Percentiles rank a stretch among this genome's conserved stretches.
phyloP scores from a whole-genome alignment of 2,888 invertebrate genomes.

The Nephrocerus scutellatus region DNA sequence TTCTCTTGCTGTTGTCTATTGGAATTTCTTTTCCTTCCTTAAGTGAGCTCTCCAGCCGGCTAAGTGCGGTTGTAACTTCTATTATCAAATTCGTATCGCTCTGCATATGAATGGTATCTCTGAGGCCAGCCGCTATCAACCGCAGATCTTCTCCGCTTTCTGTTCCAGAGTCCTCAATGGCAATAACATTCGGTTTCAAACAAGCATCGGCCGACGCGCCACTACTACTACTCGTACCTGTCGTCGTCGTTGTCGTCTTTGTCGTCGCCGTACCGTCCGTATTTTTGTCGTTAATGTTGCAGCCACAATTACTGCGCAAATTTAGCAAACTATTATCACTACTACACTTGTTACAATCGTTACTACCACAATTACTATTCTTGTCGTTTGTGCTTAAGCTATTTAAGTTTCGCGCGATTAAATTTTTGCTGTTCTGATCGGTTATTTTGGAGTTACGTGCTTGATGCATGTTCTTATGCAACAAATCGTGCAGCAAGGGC shows the following conservation, averaged over 20 bases:
- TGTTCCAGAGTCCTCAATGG: slow-evolving; percentile 58
- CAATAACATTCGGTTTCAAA: slow-evolving; percentile 43
- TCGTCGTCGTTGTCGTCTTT: slow-evolving; percentile 1
- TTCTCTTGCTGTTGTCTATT: slow-evolving; percentile 50
- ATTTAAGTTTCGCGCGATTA: slow-evolving; percentile 10
- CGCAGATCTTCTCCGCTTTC: slow-evolving; percentile 65
- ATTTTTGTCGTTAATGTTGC: slow-evolving; percentile 15
- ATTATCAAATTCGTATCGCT: slow-evolving; percentile 59
- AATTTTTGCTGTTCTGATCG: slow-evolving; percentile 24
- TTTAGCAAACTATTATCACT: slow-evolving; percentile 26
- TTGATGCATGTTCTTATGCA: slow-evolving; percentile 46
- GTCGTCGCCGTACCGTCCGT: slow-evolving; percentile 6
- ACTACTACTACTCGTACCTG: no score
- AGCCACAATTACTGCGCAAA: slow-evolving; percentile 34
- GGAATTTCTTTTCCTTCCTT: slow-evolving; percentile 52
- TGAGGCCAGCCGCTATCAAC: slow-evolving; percentile 50
- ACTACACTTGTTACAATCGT: slow-evolving; percentile 21
- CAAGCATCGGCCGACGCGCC: no score
- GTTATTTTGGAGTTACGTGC: slow-evolving; percentile 18
- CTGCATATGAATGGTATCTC: slow-evolving; percentile 52
- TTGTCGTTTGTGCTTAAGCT: slow-evolving; percentile 9
- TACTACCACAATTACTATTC: slow-evolving; percentile 13
- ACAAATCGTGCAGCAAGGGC: slow-evolving; percentile 61
- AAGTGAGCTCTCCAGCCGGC: slow-evolving; percentile 66
- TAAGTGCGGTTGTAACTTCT: slow-evolving; percentile 71